Evolutionary conservation across 2,797 vertebrate genomes (phyloP), one percentile per base, ranked within the genome.

Genomic region (Brachyrhaphis roseni): DNA sequence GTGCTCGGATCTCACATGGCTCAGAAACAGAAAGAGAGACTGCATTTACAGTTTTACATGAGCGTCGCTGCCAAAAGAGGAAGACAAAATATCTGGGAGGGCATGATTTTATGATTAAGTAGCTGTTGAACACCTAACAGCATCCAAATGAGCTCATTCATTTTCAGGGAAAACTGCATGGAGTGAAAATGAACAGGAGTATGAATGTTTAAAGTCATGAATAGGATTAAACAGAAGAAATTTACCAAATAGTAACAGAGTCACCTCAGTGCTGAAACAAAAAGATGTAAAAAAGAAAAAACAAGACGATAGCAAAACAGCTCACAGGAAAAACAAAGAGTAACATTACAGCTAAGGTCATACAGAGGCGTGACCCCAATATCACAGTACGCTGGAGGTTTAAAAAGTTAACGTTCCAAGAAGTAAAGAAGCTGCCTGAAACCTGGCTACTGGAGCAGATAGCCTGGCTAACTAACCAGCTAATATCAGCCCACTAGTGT

Each of bases 1-100:
- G 97, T 97, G 97, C 97, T 97, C 91, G 0, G 81, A 77, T 76
- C 91, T 95, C 97, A 97, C 96, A 94, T 97, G 97, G 97, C 95
- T 83, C 79, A 6, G 23, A 51, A 91, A 92, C 85, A 49, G 82
- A 34, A 70, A 72, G 51, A 36, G 68, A 45, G 15, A 43, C 53
- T 0, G 89, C 86, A 80, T 81, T 75, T 78, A 79, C 76, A 75
- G 82, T 81, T 83, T 90, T 80, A 76, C 47, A 71, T 23, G 43
- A 75, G 64, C 82, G 75, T 77, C 64, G 28, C 68, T 0, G 36
- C 59, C 1, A 18, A 78, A 45, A 41, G 26, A 68, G 76, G 36
- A 28, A 11, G 45, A 77, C 18, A 5, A 74, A 74, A n/a, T 26
- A 11, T 6, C 23, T 43, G 26, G 45, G 41, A 7, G 12, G 15